phyloP scores from a whole-genome alignment of 2,797 vertebrate species.

The Acanthornis magna region DNA sequence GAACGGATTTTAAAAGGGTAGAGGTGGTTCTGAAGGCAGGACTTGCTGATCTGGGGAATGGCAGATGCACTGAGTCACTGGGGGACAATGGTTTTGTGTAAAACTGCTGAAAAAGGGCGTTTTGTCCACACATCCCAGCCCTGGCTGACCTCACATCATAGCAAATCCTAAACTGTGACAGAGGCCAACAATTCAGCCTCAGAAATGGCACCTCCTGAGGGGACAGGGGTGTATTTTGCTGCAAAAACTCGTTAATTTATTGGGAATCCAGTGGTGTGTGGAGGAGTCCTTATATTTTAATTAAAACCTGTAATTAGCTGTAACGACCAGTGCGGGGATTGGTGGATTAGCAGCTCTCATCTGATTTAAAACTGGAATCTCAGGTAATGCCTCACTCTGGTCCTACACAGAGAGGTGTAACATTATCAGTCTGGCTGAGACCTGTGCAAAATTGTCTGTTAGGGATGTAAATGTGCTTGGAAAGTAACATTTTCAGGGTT shows the following conservation, averaged over 20 bases:
- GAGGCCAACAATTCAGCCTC: too few species aligned
- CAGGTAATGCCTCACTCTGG: background rate
- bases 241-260: background rate
- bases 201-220: background rate
- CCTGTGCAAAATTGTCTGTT: background rate
- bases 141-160: background rate
- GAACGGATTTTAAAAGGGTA: rapidly evolving
- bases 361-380: background rate
- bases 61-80: background rate
- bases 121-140: background rate
- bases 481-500: background rate
- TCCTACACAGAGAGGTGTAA: background rate
- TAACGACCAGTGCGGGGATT: background rate
- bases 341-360: background rate
- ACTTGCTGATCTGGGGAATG: background rate
- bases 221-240: background rate
- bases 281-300: background rate
- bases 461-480: background rate
- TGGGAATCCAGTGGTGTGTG: background rate
- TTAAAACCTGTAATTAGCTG: background rate
- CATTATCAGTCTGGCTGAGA: background rate
- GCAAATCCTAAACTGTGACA: rapidly evolving
- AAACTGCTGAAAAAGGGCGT: background rate
- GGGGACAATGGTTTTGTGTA: background rate
- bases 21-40: background rate